Percentiles rank a stretch among this genome's conserved stretches.
These are phyloP conservation scores for Argyrosomus regius DNA, from an alignment of 2,797 vertebrate species.

Conservation along the genomic window DNA sequence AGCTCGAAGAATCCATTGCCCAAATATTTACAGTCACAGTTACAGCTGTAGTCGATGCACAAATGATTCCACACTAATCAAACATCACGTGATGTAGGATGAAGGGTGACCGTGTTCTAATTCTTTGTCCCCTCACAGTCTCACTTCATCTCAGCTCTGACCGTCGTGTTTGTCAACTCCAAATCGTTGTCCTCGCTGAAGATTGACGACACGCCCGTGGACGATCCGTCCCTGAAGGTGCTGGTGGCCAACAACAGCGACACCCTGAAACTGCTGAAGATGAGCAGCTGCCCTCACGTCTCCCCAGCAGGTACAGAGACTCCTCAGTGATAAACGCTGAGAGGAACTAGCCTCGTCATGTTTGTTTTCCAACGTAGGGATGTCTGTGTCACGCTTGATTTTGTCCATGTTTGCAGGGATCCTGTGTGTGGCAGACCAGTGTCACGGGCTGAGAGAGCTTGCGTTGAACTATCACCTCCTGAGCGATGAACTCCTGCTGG, in stretches of 20 bases:
- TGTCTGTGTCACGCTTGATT: not conserved
- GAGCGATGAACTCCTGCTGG: constrained; percentile 96
- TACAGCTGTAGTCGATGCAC: not conserved
- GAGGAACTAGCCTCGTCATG: not conserved
- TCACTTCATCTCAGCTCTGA: constrained; percentile 98
- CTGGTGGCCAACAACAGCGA: constrained; percentile 98
- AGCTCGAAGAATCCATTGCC: not conserved
- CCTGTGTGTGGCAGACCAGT: constrained; percentile 98
- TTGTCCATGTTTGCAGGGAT: constrained; percentile 87
- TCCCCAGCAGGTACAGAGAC: constrained; percentile 93
- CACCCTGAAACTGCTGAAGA: constrained; percentile 95
- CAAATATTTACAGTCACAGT: not conserved
- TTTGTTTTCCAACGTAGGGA: not conserved
- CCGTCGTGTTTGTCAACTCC: constrained; percentile 99
- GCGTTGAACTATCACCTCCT: constrained; percentile 97
- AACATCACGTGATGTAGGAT: no score
- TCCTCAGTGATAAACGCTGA: not conserved
- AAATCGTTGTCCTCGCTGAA: constrained; percentile 97
- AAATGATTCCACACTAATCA: not conserved
- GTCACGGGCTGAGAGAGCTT: constrained; percentile 96
- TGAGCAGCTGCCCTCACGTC: constrained; percentile 99
- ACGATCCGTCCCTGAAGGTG: constrained; percentile 96
- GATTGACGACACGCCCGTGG: constrained; percentile 98
- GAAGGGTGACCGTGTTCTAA: not conserved
- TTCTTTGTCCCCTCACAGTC: constrained; percentile 84